Evolutionary conservation across 2,113 vertebrate genomes (phyloP), one percentile per base, ranked within the genome.

Genomic region (Mobula birostris): DNA sequence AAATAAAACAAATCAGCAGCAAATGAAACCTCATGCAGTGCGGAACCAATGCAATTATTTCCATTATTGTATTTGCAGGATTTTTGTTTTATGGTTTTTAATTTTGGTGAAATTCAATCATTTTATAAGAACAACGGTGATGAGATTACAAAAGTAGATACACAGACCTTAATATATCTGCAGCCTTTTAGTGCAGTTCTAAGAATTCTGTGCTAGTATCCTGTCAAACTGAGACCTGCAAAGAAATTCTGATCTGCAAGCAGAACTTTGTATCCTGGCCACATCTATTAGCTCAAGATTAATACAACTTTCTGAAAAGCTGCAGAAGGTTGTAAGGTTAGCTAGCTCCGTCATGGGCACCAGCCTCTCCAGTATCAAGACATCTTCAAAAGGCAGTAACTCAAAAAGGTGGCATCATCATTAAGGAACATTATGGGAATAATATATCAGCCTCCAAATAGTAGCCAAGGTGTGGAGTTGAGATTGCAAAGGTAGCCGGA

Each of bases 151-250:
- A 15, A 68, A 19, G 19, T 19, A 92, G 90, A 72, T 92, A 72
- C 5, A 2, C 24, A n/a, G 3, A 12, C 36, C 68, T 92, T 40
- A 66, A 24, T 72, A 72, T 92, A 48, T 17, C 40, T 70, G 32
- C 19, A 48, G 36, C 5, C 21, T 32, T 11, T 40, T 24, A 72
- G 0, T 92, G 32, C 19, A 92, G 21, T 92, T 92, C 66, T 24
- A 19, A 88, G 85, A 88, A 88, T 8, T n/a, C 40, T 92, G 90
- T 70, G 90, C 66, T 92, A 72, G 70, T 66, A 72, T 92, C 66
- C 90, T 92, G 90, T 72, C 90, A 92, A 92, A 92, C 5, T 70
- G 11, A 24, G 68, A 72, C 15, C 32, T 92, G 90, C 66, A 40
- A 70, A 70, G 63, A 92, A 92, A 70, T 32, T 27, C 7, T 5